phyloP scores from a whole-genome alignment of 1,140 invertebrate genomes.

The Linepithema humile region DNA sequence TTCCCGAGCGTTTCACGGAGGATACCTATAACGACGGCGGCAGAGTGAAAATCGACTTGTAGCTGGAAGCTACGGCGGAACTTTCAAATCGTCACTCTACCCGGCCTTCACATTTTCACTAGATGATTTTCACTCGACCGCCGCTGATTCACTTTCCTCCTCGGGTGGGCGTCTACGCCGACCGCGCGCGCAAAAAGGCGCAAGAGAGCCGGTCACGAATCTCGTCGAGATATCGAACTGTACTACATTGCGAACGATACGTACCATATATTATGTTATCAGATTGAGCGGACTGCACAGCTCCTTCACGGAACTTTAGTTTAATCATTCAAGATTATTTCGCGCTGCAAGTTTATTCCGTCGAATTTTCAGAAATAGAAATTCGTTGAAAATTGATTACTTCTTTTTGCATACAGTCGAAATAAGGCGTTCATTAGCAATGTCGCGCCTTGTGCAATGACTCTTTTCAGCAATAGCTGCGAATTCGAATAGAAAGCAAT shows the following conservation, averaged over 20 bases:
- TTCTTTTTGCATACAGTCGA: not conserved
- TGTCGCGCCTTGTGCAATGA: not conserved
- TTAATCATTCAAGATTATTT: no score
- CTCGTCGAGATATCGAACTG: constrained; percentile 9
- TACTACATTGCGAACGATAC: not conserved
- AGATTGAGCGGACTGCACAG: not conserved
- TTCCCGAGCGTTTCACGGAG: constrained; percentile 19
- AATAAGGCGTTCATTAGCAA: constrained; percentile 7
- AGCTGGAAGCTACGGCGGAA: constrained; percentile 64
- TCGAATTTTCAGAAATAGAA: no score
- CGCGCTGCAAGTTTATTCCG: no score
- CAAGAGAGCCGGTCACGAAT: constrained; percentile 37
- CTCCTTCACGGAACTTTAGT: no score
- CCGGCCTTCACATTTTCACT: constrained; percentile 66
- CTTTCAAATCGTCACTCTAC: constrained; percentile 71
- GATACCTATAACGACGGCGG: constrained; percentile 11
- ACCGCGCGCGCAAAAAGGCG: constrained; percentile 39
- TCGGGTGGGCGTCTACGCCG: constrained; percentile 61
- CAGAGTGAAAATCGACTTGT: constrained; percentile 66
- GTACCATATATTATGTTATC: not conserved
- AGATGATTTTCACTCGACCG: constrained; percentile 64
- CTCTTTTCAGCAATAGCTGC: not conserved
- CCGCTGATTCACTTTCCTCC: constrained; percentile 68
- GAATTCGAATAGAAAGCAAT: constrained; percentile 34
- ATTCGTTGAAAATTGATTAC: not conserved